A percentile compares a stretch with the other conserved stretches of the same genome.
Evolutionary conservation across 1,140 invertebrate species (phyloP).

Genomic region (Reticulitermes speratus): DNA sequence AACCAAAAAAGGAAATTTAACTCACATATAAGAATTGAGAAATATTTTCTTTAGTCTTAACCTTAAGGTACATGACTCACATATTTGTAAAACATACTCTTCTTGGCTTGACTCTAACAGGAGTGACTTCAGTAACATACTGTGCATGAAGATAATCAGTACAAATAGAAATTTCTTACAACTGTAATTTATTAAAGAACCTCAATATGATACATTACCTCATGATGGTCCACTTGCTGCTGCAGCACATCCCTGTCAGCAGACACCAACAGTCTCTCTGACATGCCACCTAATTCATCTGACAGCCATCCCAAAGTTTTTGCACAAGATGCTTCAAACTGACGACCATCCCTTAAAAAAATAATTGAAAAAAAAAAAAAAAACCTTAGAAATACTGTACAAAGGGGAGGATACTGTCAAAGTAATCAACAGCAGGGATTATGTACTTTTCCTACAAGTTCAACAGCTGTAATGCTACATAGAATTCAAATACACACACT

Average conservation of each 20-base stretch:
- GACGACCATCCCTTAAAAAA: slow-evolving; percentile 66
- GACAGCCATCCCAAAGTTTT: slow-evolving; percentile 86
- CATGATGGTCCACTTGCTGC: slow-evolving; percentile 83
- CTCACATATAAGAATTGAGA: too few relatives aligned
- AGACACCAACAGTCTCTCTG: slow-evolving; percentile 78
- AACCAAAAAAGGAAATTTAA: too few relatives aligned
- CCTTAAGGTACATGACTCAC: too few relatives aligned
- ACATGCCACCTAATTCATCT: slow-evolving; percentile 71
- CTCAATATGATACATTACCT: slow-evolving; percentile 48
- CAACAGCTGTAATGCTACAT: neutral
- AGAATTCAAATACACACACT: too few relatives aligned
- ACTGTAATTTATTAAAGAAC: too few relatives aligned
- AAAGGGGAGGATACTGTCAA: neutral
- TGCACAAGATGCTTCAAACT: slow-evolving; percentile 82
- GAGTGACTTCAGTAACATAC: too few relatives aligned
- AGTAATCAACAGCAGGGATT: neutral
- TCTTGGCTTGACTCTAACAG: too few relatives aligned
- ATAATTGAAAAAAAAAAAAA: too few relatives aligned
- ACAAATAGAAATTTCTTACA: too few relatives aligned
- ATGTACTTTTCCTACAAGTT: neutral
- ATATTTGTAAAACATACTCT: too few relatives aligned
- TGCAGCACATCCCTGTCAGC: slow-evolving; percentile 80
- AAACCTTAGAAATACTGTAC: neutral
- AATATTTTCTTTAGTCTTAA: too few relatives aligned
- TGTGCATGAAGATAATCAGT: too few relatives aligned